Percentiles rank a stretch among this genome's conserved stretches.
phyloP scores from a whole-genome alignment of 2,888 invertebrate genomes.

The Netelia melanura region DNA sequence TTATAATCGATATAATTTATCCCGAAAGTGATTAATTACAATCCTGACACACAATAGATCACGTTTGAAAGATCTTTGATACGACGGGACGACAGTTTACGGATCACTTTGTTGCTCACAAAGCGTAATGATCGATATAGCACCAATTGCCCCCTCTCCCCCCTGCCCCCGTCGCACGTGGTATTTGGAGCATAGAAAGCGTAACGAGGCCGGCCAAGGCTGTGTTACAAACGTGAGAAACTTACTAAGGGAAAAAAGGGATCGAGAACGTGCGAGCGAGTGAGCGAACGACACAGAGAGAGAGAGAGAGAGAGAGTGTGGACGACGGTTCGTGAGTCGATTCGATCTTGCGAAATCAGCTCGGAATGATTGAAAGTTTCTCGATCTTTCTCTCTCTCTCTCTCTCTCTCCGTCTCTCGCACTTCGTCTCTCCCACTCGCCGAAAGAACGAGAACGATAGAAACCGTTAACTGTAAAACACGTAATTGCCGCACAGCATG shows the following conservation, averaged over 20 bases:
- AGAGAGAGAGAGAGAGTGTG: not conserved
- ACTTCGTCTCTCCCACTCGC: conserved; percentile 1
- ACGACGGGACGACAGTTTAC: conserved; percentile 1
- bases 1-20: not conserved
- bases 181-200: conserved; percentile 72
- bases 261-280: conserved; percentile 8
- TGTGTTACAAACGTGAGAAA: conserved; percentile 67
- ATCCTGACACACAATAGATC: not conserved
- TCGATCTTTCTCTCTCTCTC: conserved; percentile 3
- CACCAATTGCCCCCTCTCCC: not conserved
- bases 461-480: conserved; percentile 55
- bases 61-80: not conserved
- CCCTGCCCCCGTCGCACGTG: not conserved
- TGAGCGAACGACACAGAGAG: no score
- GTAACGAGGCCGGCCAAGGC: conserved; percentile 68
- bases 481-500: conserved; percentile 54
- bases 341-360: conserved; percentile 59
- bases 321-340: conserved; percentile 52
- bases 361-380: conserved; percentile 61
- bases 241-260: conserved; percentile 56
- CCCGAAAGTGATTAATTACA: not conserved
- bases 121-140: not conserved
- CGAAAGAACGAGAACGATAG: conserved; percentile 13
- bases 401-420: not conserved
- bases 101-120: conserved; percentile 16